These are phyloP conservation scores for Phocoena sinus DNA, from an alignment of 2,113 vertebrate genomes.

Conservation along the genomic window DNA sequence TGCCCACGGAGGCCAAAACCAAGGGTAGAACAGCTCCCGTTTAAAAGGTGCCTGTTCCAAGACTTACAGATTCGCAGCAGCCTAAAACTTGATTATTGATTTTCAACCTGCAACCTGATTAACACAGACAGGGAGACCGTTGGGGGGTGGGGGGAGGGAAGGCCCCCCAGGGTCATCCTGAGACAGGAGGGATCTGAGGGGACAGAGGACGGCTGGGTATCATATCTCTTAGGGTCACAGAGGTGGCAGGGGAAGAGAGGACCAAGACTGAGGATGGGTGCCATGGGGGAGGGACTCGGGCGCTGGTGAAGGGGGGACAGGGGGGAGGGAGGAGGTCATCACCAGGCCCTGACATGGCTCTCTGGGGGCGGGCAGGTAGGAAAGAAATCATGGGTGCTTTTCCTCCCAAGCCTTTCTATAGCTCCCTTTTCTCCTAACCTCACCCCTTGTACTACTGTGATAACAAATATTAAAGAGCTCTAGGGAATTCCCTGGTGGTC, in stretches of 20 bases:
- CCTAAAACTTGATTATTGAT: background rate
- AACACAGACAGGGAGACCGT: background rate
- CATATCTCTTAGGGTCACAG: background rate
- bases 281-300: too few species aligned
- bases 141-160: rapidly evolving
- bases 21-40: background rate
- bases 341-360: background rate
- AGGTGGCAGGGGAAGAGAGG: background rate
- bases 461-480: background rate
- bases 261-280: background rate
- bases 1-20: background rate
- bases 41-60: background rate
- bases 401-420: background rate
- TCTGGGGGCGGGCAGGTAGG: background rate
- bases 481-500: background rate
- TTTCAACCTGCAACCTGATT: background rate
- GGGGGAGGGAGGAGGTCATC: background rate
- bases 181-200: background rate
- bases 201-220: background rate
- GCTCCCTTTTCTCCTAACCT: background rate
- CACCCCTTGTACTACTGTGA: background rate
- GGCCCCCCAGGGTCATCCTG: background rate
- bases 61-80: background rate
- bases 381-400: background rate
- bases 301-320: background rate